Conservation (phyloP, 2,888 invertebrate genomes). For the Dascillus cervinus region DNA sequence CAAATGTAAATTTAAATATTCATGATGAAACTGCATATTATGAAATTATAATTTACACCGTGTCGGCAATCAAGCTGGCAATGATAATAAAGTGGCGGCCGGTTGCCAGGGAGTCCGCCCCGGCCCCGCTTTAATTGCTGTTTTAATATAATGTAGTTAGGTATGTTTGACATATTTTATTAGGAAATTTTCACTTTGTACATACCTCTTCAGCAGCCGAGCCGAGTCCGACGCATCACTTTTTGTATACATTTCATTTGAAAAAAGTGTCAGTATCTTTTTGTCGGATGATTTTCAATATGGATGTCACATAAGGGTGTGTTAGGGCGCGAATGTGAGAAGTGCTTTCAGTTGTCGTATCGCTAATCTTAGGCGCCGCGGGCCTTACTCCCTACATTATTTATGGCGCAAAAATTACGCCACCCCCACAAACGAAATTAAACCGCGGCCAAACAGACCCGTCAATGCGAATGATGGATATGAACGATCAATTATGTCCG, state of each 20-base stretch:
- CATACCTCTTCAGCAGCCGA: no score
- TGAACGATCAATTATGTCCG: constrained; percentile 1
- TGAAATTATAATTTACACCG: constrained; percentile 27
- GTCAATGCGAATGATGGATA: constrained; percentile 29
- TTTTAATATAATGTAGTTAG: constrained; percentile 22
- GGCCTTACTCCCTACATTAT: neutral
- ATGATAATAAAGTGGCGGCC: constrained; percentile 25
- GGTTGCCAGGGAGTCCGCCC: constrained; percentile 15
- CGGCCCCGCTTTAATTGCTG: constrained; percentile 19
- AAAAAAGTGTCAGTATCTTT: neutral
- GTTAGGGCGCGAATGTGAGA: neutral
- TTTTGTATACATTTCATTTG: neutral
- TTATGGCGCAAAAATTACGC: neutral
- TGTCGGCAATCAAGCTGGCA: constrained; percentile 22
- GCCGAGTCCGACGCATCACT: no score
- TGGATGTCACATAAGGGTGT: neutral
- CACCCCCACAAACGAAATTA: neutral
- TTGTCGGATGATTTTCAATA: neutral
- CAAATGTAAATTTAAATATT: constrained; percentile 25
- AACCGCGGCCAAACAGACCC: constrained; percentile 25
- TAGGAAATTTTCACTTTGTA: constrained; percentile 4
- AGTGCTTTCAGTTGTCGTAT: neutral
- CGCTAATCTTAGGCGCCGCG: neutral
- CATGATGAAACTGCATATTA: constrained; percentile 25
- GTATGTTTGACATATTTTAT: constrained; percentile 17